Base-by-base conservation (phyloP, 2,797 vertebrate genomes). In the Myotis daubentonii region DNA sequence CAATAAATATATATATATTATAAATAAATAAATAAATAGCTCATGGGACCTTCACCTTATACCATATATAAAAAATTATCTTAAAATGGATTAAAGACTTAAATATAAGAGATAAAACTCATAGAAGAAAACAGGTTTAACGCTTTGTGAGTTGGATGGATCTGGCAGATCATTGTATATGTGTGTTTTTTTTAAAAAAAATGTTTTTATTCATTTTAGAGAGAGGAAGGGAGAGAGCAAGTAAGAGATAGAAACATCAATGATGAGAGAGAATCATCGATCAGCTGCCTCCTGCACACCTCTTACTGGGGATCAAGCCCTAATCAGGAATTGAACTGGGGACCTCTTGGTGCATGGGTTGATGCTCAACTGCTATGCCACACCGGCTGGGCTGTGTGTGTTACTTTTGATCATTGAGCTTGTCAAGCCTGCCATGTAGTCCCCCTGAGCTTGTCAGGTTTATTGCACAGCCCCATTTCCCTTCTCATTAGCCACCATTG, bases 61-160 rank as follows among this genome's bases (percentile, higher is more conserved):
- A 91, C 9, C 8, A 4, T 36, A 71, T 49, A 41, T 44, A 51
- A 74, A 74, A 91, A 91, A 91, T 91, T 89, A 91, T 86, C 44
- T 93, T 23, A 92, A 72, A 72, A 28, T 75, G 33, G 19, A 79
- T 74, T 55, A 51, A 88, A 88, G 47, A n/a, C 49, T 65, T 82
- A 84, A 88, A 44, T 87, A n/a, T 57, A 47, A 82, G 33, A 65
- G 33, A 5, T 11, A 94, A 79, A 57, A 36, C 38, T 83, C 33
- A 49, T 65, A 78, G 84, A 72, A 91, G 53, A 79, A 91, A 88
- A 68, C 15, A 71, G 36, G 19, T 71, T 47, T 74, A 74, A 91
- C 51, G n/a, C 22, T 57, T 85, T 20, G 23, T 41, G 80, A 68
- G 25, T 33, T 62, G 25, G 57, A 30, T 76, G 68, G 28, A 81